Percentiles rank a stretch among this genome's conserved stretches.
Conservation (phyloP, 1,140 invertebrate genomes). For the Matsumurasca onukii region DNA sequence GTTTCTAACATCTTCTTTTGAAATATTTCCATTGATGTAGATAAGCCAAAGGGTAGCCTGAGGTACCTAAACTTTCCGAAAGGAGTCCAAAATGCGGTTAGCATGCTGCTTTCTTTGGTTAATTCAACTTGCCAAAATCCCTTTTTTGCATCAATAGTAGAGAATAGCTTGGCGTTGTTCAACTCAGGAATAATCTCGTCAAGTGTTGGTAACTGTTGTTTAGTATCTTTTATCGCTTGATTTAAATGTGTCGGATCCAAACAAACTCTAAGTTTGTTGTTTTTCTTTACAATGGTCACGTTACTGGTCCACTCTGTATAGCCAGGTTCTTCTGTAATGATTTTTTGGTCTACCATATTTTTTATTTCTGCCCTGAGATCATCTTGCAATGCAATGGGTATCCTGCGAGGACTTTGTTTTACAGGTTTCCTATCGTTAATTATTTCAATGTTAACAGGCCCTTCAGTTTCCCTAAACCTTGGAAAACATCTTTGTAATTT, state of each 20-base stretch:
- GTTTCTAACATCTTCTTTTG: neutral
- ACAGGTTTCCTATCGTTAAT: no score
- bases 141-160: neutral
- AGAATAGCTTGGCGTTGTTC: neutral
- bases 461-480: no score
- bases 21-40: neutral
- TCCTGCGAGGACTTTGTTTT: no score
- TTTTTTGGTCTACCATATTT: neutral
- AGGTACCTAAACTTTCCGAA: neutral
- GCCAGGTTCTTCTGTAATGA: neutral
- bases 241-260: neutral
- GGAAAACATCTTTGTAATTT: no score
- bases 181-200: neutral
- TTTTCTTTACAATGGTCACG: neutral
- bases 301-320: neutral
- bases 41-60: neutral
- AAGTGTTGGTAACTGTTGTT: neutral
- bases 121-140: neutral
- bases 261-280: neutral
- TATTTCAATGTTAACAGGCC: no score
- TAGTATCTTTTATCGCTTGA: neutral
- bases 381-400: no score
- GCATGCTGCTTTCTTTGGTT: neutral
- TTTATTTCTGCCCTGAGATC: neutral
- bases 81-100: neutral